Conservation (phyloP, 2,888 invertebrate species). For the Hypomecis atomaria region DNA sequence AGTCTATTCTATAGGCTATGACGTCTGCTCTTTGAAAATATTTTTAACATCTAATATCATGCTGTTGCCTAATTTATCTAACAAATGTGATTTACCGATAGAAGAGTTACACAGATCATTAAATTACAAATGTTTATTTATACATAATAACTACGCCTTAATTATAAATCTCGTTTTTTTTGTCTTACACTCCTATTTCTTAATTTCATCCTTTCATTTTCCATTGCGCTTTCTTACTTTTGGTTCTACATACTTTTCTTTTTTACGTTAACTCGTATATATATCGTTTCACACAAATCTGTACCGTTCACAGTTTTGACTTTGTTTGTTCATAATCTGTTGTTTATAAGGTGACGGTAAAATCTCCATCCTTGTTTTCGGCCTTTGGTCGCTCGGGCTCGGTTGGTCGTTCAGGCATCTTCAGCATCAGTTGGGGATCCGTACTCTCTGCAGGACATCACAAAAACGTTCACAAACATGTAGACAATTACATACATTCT, state of each 20-base stretch:
- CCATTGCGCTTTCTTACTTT: not conserved
- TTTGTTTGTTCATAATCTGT: conserved; percentile 3
- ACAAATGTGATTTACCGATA: too few relatives aligned
- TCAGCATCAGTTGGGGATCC: conserved; percentile 70
- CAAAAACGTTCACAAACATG: conserved; percentile 65
- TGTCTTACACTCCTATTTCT: not conserved
- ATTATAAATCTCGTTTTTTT: not conserved
- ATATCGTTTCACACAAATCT: not conserved
- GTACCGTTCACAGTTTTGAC: not conserved
- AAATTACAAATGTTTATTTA: too few relatives aligned
- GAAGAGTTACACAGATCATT: too few relatives aligned
- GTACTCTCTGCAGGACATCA: conserved; percentile 78
- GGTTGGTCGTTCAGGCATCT: conserved; percentile 67
- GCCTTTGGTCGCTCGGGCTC: conserved; percentile 62
- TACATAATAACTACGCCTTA: not conserved
- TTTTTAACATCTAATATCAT: too few relatives aligned
- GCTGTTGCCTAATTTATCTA: too few relatives aligned
- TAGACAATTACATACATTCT: not conserved
- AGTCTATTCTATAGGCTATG: too few relatives aligned
- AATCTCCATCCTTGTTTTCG: conserved; percentile 75
- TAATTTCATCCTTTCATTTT: not conserved
- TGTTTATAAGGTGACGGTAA: conserved; percentile 73
- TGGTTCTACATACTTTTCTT: not conserved
- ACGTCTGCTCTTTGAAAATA: too few relatives aligned
- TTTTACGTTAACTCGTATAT: not conserved